A percentile compares a stretch with the other conserved stretches of the same genome.
Conservation (phyloP, 1,140 invertebrate species). For the Eumaeus atala region DNA sequence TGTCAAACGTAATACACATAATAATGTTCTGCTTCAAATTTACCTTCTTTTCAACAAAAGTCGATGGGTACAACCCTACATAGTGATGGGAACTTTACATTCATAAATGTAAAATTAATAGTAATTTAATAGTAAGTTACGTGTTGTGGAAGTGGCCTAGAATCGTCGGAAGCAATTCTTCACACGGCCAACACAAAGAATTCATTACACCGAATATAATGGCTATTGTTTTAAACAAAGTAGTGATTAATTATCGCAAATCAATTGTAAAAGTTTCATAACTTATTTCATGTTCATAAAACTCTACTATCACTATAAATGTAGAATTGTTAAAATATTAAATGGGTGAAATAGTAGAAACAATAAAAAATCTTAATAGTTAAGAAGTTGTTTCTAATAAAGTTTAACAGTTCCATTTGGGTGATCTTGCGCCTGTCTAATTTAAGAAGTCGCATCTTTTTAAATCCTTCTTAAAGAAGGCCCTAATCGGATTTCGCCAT, state of each 20-base stretch:
- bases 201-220: conserved; percentile 64
- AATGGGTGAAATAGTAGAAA: too few relatives aligned
- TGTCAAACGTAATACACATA: too few relatives aligned
- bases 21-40: background rate
- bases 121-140: conserved; percentile 5
- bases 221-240: conserved; percentile 55
- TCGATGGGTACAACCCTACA: background rate
- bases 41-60: background rate
- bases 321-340: too few relatives aligned
- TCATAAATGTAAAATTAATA: conserved; percentile 9
- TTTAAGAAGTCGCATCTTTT: too few relatives aligned
- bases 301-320: too few relatives aligned
- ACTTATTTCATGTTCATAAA: too few relatives aligned
- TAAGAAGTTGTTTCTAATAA: too few relatives aligned
- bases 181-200: conserved; percentile 46
- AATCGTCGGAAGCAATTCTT: conserved; percentile 58
- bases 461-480: too few relatives aligned
- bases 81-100: background rate
- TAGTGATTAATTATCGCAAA: background rate
- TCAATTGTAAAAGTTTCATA: conserved; percentile 1
- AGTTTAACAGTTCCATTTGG: too few relatives aligned
- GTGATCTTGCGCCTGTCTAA: too few relatives aligned
- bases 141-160: conserved; percentile 32
- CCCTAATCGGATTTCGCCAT: too few relatives aligned
- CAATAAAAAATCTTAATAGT: too few relatives aligned